These are phyloP conservation scores for Cephonodes hylas DNA, from an alignment of 2,888 invertebrate genomes.

Conservation along the genomic window DNA sequence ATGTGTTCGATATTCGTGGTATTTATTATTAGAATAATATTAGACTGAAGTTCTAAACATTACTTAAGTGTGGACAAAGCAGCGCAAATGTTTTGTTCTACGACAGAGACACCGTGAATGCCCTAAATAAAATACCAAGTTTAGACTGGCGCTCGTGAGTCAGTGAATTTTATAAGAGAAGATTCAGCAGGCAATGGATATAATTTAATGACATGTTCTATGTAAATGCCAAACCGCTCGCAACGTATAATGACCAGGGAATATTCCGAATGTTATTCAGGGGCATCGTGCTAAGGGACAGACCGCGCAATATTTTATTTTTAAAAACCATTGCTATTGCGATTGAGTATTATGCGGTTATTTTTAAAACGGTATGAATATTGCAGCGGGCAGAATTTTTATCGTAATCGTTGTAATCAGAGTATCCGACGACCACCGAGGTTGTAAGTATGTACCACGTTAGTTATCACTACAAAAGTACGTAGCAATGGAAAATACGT, in stretches of 20 bases:
- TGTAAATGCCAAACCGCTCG: conserved; percentile 46
- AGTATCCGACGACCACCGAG: conserved; percentile 51
- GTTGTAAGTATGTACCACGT: conserved; percentile 33
- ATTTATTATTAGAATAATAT: not conserved
- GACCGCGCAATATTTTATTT: conserved; percentile 52
- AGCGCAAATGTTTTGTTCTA: not conserved
- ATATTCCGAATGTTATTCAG: conserved; percentile 56
- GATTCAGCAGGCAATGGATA: conserved; percentile 33
- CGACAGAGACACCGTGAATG: not conserved
- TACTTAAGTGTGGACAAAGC: not conserved
- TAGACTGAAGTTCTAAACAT: not conserved
- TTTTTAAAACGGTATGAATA: conserved; percentile 56
- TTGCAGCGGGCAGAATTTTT: conserved; percentile 54
- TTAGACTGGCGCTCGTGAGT: conserved; percentile 16
- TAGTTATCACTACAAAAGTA: conserved; percentile 44
- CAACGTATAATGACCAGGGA: conserved; percentile 40
- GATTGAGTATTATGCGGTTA: conserved; percentile 56
- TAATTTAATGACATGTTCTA: conserved; percentile 44
- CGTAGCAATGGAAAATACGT: conserved; percentile 19
- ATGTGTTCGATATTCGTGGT: not conserved
- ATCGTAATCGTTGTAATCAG: conserved; percentile 60
- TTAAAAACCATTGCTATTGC: conserved; percentile 53
- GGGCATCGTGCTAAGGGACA: conserved; percentile 37
- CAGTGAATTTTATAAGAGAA: conserved; percentile 28
- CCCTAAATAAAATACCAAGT: conserved; percentile 28